Conservation (phyloP, 2,113 vertebrate species). For the Xiphias gladius region DNA sequence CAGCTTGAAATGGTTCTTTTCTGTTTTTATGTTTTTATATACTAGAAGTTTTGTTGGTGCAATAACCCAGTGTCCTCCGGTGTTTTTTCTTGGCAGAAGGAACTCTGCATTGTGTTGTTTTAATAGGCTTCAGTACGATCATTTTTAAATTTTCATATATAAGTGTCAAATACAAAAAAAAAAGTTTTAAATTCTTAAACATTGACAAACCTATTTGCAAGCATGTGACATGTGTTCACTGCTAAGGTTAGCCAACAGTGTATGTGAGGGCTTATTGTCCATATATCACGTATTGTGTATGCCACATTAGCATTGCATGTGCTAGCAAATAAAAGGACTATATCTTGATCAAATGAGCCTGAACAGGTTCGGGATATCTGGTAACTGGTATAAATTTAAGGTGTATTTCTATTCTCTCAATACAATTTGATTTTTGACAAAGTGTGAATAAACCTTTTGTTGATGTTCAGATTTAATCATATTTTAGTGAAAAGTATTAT, state of each 20-base stretch:
- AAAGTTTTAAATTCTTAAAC: neutral
- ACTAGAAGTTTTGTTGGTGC: neutral
- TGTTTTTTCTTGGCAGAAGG: too few species aligned
- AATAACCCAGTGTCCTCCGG: neutral
- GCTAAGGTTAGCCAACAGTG: neutral
- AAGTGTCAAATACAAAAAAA: neutral
- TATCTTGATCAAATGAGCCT: neutral
- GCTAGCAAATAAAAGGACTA: neutral
- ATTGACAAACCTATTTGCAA: neutral
- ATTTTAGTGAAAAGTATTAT: neutral
- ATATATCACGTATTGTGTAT: neutral
- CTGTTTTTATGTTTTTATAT: neutral
- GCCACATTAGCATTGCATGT: neutral
- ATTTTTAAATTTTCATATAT: too few species aligned
- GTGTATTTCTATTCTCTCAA: neutral
- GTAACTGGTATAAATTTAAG: neutral
- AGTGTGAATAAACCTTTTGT: neutral
- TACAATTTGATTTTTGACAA: neutral
- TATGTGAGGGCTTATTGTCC: neutral
- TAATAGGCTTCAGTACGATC: neutral
- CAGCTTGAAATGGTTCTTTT: too few species aligned
- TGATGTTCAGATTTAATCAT: slow-evolving; percentile 1
- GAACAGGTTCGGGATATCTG: neutral
- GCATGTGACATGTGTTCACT: neutral
- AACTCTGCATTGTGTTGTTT: neutral